A percentile compares a stretch with the other conserved stretches of the same genome.
These are phyloP conservation scores for Diachasmimorpha longicaudata DNA, from an alignment of 1,140 invertebrate species.

Conservation along the genomic window DNA sequence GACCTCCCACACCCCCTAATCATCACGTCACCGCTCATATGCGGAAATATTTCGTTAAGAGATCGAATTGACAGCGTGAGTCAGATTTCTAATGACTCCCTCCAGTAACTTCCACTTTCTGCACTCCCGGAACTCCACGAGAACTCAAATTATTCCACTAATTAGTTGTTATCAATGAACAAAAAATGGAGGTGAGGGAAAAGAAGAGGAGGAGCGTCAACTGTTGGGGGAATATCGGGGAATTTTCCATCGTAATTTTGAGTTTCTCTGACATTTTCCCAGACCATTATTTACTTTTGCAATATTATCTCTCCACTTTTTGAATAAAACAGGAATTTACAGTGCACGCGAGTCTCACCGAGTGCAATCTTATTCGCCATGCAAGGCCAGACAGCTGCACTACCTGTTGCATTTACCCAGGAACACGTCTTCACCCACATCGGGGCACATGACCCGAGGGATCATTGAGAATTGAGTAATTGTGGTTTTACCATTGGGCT, in stretches of 20 bases:
- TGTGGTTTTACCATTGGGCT: neutral
- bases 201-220: no score
- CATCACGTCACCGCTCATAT: neutral
- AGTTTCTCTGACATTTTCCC: no score
- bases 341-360: neutral
- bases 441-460: neutral
- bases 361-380: neutral
- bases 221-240: no score
- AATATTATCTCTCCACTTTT: neutral
- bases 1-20: neutral
- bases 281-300: neutral
- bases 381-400: neutral
- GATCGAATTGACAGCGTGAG: conserved; percentile 4
- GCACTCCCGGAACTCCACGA: neutral
- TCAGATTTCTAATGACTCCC: neutral
- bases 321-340: neutral
- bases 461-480: neutral
- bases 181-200: no score
- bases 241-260: no score
- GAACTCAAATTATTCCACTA: no score
- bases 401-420: conserved; percentile 7
- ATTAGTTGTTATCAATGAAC: no score
- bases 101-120: neutral
- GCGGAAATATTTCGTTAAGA: conserved; percentile 10
- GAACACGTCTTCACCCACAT: neutral